Conservation (phyloP, 2,797 vertebrate genomes). For the Pterois miles region DNA sequence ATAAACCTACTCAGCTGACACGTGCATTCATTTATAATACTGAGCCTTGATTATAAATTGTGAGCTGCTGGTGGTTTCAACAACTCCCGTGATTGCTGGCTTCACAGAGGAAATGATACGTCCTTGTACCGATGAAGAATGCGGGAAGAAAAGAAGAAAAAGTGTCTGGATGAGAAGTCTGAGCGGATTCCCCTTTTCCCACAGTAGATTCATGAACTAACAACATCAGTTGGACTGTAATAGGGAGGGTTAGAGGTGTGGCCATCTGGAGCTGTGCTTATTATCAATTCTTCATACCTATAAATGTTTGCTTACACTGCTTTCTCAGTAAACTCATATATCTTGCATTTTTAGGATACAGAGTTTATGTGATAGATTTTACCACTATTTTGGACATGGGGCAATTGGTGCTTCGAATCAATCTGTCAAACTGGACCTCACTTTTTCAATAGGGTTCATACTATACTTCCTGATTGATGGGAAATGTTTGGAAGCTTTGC, state of each 20-base stretch:
- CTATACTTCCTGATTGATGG: conserved; percentile 81
- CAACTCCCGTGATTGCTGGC: conserved; percentile 67
- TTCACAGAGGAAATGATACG: conserved; percentile 64
- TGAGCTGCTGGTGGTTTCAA: conserved; percentile 70
- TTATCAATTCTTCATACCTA: conserved; percentile 55
- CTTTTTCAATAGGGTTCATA: conserved; percentile 90
- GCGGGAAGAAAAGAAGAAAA: conserved; percentile 73
- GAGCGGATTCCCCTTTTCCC: conserved; percentile 57
- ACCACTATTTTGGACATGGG: conserved; percentile 41
- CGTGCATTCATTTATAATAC: conserved; percentile 54
- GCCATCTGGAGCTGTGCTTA: conserved; percentile 81
- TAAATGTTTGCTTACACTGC: conserved; percentile 83
- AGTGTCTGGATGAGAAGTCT: conserved; percentile 51
- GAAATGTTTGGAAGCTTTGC: conserved; percentile 78
- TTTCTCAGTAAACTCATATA: conserved; percentile 82
- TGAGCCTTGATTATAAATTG: conserved; percentile 58
- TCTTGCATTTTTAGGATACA: conserved; percentile 48
- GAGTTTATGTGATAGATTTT: conserved; percentile 48
- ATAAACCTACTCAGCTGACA: conserved; percentile 51
- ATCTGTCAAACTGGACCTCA: conserved; percentile 77
- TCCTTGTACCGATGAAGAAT: conserved; percentile 68
- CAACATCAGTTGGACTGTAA: conserved; percentile 27
- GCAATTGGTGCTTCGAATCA: conserved; percentile 52
- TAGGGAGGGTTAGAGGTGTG: conserved; percentile 79
- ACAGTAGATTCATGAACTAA: conserved; percentile 51